Base-by-base conservation (phyloP, 1,140 invertebrate species). In the Drosophila sucinea region DNA sequence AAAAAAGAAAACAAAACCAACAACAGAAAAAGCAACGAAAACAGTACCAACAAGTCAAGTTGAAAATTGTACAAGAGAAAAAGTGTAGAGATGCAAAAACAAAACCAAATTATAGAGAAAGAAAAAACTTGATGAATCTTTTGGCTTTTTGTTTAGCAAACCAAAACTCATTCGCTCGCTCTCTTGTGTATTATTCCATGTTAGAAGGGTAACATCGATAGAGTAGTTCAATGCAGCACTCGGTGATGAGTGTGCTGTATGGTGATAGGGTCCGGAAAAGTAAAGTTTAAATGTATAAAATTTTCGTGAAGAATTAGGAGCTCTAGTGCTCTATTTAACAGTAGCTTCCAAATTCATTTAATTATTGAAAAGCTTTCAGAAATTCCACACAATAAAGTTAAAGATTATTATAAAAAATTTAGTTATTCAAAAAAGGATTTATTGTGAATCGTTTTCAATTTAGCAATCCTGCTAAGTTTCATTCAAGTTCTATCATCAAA, bases 111-210 rank as follows among this genome's bases (percentile, higher is more conserved):
- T 73, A 67, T 70, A 62, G 64, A 61, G 83, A 41, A 62, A 71
- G 63, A 2, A 30, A 65, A 85, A 85, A 81, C 71, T 79, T 86
- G 79, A 85, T 81, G 77, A 76, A 76, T 75, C 67, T 73, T 76
- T 76, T 84, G 63, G 55, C 68, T 79, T 77, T 74, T 27, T 64
- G 35, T 25, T 47, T 25, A 23, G 17, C 6, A 38, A 38, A 38
- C 8, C 35, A 38, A 38, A 38, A 10, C 35, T 38, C 8, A 17
- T 35, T 35, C 10, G 7, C 4, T 47, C 35, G 8, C 40, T 27
- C 44, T 51, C 2, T 25, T 27, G 23, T 51, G 44, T 27, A 6
- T n/a, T 6, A 44, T 44, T 1, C 17, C 0, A 47, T 23, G 25
- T 47, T 23, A 47, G 4, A 51, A 25, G 23, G 8, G 23, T 51